A percentile compares a stretch with the other conserved stretches of the same genome.
These are phyloP conservation scores for Ephydatia muelleri DNA, from an alignment of 37 sponge, comb jelly and placozoan species.

Conservation along the genomic window DNA sequence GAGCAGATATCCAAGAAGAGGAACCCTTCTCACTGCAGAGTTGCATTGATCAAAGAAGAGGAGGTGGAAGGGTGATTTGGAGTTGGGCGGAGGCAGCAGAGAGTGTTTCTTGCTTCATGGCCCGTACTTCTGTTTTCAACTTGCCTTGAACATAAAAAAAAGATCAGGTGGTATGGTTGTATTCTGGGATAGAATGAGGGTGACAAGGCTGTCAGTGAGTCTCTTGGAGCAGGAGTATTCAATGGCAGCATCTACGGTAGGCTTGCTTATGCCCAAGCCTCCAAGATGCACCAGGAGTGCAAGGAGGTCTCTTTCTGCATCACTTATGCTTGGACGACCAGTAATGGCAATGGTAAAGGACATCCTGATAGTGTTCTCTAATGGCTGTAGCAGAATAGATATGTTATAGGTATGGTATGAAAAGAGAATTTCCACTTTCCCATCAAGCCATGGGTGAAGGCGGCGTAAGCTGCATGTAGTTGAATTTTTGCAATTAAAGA, in stretches of 20 bases:
- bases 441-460: background rate
- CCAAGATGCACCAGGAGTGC: background rate
- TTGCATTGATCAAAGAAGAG: background rate
- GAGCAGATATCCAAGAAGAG: slow-evolving; percentile 11
- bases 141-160: background rate
- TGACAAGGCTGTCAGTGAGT: background rate
- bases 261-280: background rate
- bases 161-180: background rate
- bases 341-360: background rate
- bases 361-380: too few relatives aligned
- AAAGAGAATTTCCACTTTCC: background rate
- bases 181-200: slow-evolving; percentile 1
- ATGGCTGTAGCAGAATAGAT: background rate
- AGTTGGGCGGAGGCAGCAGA: background rate
- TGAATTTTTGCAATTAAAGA: too few relatives aligned
- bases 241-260: background rate
- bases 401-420: background rate
- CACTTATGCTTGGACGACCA: background rate
- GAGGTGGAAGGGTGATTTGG: too few relatives aligned
- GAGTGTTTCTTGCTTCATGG: background rate
- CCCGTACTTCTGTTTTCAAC: slow-evolving; percentile 1
- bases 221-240: background rate
- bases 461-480: background rate
- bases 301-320: background rate
- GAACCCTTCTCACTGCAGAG: slow-evolving; percentile 8